Evolutionary conservation across 2,113 vertebrate species (phyloP), one percentile per base, ranked within the genome.

Genomic region (Plectropomus leopardus): DNA sequence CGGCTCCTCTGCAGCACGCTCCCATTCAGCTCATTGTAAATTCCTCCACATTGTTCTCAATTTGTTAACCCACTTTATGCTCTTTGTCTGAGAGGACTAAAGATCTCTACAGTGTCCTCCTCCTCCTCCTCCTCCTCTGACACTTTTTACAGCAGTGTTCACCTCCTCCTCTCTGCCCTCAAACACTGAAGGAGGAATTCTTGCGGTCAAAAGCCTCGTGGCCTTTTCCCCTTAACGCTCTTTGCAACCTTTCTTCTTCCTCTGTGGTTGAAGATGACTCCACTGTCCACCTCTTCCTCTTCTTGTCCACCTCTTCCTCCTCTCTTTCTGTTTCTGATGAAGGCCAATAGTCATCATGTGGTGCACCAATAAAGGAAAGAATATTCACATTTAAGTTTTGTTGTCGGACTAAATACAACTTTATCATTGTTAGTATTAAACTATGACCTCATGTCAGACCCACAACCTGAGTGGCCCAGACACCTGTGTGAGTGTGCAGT

Each of bases 31-130:
- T 82, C 60, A 32, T 70, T 86, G 90, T 91, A 93, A 93, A 93
- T 93, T 91, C 93, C 90, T 90, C 67, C 89, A 92, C 90, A 93
- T 94, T 94, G 92, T 93, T 93, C 89, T 91, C 91, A 92, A 87
- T 93, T 93, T 93, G 93, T 93, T 89, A 84, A 90, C 88, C 89
- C 84, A 90, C 89, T 91, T 89, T 87, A 87, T 84, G 87, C 45
- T 69, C 92, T 92, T 94, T 94, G 92, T 94, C 14, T 86, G 66
- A 40, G 59, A 55, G 60, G 79, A 92, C 81, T 80, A 85, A 93
- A 92, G 92, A 74, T 72, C 78, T 79, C 85, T 26, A 55, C 74
- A 26, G 79, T 67, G 28, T 77, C 81, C 82, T 80, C 77, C 87
- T 85, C 64, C 82, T 53, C 80, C 83, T 76, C 80, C 69, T 61